Conservation (phyloP, 2,888 invertebrate species). For the Epiblema foenella region DNA sequence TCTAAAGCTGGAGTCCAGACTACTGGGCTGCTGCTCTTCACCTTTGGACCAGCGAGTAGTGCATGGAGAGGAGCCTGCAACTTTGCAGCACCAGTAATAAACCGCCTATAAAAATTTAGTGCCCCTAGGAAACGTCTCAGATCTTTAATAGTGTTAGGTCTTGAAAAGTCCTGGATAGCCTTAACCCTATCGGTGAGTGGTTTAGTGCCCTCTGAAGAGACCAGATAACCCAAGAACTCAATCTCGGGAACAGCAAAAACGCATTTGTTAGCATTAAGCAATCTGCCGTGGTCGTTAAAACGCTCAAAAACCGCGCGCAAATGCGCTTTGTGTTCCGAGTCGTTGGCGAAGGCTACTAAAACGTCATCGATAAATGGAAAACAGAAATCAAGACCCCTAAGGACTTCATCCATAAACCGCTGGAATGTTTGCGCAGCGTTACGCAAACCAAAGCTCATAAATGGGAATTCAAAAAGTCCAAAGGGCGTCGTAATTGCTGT, state of each 20-base stretch:
- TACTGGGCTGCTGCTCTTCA: slow-evolving; percentile 45
- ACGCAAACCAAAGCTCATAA: slow-evolving; percentile 6
- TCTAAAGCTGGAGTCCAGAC: slow-evolving; percentile 36
- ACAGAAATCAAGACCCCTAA: slow-evolving; percentile 8
- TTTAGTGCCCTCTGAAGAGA: slow-evolving; percentile 46
- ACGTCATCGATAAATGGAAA: slow-evolving; percentile 9
- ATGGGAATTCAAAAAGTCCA: background rate
- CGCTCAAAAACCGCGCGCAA: slow-evolving; percentile 2
- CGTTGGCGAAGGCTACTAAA: background rate
- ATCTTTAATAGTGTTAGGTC: slow-evolving; percentile 39
- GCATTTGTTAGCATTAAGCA: too few species aligned
- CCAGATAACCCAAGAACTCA: slow-evolving; percentile 9
- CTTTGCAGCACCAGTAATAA: slow-evolving; percentile 54
- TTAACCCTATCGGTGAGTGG: slow-evolving; percentile 53
- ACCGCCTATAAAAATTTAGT: slow-evolving; percentile 50
- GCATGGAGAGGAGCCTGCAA: slow-evolving; percentile 52
- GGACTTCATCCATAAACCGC: slow-evolving; percentile 3
- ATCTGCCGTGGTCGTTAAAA: background rate
- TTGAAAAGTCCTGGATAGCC: slow-evolving; percentile 36
- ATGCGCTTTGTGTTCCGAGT: slow-evolving; percentile 4
- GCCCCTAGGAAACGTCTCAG: slow-evolving; percentile 43
- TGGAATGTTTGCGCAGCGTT: slow-evolving; percentile 2
- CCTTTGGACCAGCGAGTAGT: slow-evolving; percentile 45
- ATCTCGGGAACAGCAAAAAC: too few species aligned
- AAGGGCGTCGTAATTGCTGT: background rate